Conservation (phyloP, 2,113 vertebrate species). For the Hypanus sabinus region DNA sequence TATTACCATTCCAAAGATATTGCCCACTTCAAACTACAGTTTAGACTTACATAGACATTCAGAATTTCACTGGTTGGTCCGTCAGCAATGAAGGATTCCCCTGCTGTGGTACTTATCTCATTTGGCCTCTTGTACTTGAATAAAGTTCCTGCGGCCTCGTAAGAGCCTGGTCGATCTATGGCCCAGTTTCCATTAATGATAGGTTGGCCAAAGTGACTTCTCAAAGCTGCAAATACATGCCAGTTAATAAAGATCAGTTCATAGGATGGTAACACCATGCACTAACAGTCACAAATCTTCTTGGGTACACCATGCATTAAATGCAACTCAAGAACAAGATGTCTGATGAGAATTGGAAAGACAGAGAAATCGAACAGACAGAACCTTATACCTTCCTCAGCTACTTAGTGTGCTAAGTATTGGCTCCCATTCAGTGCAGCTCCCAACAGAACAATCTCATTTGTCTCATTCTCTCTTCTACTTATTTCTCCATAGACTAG, state of each 20-base stretch:
- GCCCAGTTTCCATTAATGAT: slow-evolving; percentile 41
- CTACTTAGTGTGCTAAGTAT: no score
- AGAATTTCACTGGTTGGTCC: slow-evolving; percentile 38
- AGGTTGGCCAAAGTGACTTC: slow-evolving; percentile 34
- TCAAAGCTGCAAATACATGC: slow-evolving; percentile 35
- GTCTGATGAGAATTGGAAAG: background rate
- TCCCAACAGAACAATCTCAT: no score
- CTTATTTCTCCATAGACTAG: no score
- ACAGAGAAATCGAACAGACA: background rate
- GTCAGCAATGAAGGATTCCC: slow-evolving; percentile 38
- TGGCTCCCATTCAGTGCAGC: no score
- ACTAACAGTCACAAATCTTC: background rate
- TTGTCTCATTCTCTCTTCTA: no score
- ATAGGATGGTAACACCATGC: background rate
- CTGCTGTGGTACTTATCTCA: slow-evolving; percentile 38
- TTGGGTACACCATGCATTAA: background rate
- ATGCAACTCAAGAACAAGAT: background rate
- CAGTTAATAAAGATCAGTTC: background rate
- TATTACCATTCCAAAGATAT: background rate
- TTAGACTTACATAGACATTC: slow-evolving; percentile 38
- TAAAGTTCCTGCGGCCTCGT: slow-evolving; percentile 32
- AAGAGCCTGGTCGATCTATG: slow-evolving; percentile 38
- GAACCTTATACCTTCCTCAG: background rate
- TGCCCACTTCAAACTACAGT: background rate
- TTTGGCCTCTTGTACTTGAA: slow-evolving; percentile 38